phyloP scores from a whole-genome alignment of 2,113 vertebrate species.

The Cyanoliseus patagonus region DNA sequence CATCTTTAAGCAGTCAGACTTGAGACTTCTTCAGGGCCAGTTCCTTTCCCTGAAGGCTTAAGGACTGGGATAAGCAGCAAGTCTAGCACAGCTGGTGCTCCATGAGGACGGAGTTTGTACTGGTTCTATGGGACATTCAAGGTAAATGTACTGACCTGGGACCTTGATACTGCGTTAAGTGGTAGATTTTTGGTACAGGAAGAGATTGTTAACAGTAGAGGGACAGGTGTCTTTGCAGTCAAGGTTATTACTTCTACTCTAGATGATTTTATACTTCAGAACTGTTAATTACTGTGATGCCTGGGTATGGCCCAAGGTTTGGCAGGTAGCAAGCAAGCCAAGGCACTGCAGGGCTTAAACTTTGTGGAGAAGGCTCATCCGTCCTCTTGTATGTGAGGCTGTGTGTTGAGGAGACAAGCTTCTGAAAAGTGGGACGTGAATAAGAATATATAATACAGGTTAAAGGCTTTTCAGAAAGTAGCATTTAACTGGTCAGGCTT shows the following conservation, averaged over 20 bases:
- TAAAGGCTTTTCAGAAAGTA: not conserved
- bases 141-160: not conserved
- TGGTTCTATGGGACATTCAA: not conserved
- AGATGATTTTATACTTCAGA: not conserved
- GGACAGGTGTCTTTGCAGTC: not conserved
- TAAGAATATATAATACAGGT: not conserved
- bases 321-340: not conserved
- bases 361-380: not conserved
- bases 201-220: not conserved
- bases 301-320: not conserved
- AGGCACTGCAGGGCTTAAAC: not conserved
- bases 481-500: not conserved
- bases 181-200: not conserved
- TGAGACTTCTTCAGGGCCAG: not conserved
- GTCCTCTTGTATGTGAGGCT: accelerated
- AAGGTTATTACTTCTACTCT: not conserved
- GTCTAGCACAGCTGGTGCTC: not conserved
- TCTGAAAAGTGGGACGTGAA: not conserved
- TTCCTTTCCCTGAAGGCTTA: not conserved
- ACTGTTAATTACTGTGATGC: not conserved
- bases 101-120: not conserved
- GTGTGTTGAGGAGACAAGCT: not conserved
- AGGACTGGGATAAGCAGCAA: not conserved
- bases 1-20: not conserved
- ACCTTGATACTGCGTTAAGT: not conserved